Percentiles rank a stretch among this genome's conserved stretches.
These are phyloP conservation scores for Meteorus cinctellus DNA, from an alignment of 2,888 invertebrate genomes.

Conservation along the genomic window DNA sequence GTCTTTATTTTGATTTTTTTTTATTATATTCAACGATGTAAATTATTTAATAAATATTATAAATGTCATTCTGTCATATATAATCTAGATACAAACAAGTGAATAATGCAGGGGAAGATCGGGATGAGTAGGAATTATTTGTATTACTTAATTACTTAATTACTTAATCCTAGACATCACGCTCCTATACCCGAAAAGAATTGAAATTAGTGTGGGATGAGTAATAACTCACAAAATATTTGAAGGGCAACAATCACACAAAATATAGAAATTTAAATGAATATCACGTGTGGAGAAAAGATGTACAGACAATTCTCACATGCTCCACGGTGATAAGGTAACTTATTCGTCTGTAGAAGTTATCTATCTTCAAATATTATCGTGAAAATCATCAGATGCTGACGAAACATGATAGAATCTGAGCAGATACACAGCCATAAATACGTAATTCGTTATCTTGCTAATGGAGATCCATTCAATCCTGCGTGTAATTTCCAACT, in stretches of 20 bases:
- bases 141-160: too few species aligned
- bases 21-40: not conserved
- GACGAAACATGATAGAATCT: not conserved
- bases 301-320: not conserved
- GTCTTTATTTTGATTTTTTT: not conserved
- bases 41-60: not conserved
- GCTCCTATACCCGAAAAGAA: not conserved
- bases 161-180: not conserved
- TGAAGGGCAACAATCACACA: not conserved
- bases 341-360: not conserved
- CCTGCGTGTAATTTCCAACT: not conserved
- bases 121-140: not conserved
- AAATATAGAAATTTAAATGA: not conserved
- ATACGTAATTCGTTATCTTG: slow-evolving; percentile 8
- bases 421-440: slow-evolving; percentile 10
- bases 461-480: slow-evolving; percentile 1
- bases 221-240: not conserved
- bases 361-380: not conserved
- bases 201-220: not conserved
- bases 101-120: not conserved
- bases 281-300: not conserved
- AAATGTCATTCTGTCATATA: slow-evolving; percentile 14
- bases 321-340: not conserved
- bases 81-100: slow-evolving; percentile 2
- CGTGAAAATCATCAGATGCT: not conserved